These are phyloP conservation scores for Drosophila limbata DNA, from an alignment of 2,888 invertebrate species.

Conservation along the genomic window DNA sequence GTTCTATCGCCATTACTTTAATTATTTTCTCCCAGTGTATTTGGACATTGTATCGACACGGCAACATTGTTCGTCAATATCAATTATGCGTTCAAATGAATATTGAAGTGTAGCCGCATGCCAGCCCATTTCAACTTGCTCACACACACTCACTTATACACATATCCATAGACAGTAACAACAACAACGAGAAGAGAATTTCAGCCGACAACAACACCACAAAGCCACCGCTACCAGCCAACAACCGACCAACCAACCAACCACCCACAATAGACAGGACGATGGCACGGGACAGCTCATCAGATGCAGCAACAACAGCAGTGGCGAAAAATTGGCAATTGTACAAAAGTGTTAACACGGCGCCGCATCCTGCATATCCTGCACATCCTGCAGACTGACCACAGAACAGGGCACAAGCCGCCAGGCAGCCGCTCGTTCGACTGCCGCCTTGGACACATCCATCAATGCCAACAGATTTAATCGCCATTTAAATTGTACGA, in stretches of 20 bases:
- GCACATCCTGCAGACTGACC: conserved; percentile 63
- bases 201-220: conserved; percentile 55
- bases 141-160: conserved; percentile 19
- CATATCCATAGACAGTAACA: conserved; percentile 37
- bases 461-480: conserved; percentile 83
- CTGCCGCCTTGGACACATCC: conserved; percentile 76
- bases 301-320: conserved; percentile 47
- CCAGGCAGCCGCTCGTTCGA: conserved; percentile 18
- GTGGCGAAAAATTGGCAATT: conserved; percentile 73
- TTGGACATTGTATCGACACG: conserved; percentile 60
- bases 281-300: conserved; percentile 53
- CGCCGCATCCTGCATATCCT: conserved; percentile 70
- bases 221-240: conserved; percentile 49
- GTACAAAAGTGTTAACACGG: conserved; percentile 82
- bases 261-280: conserved; percentile 22
- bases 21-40: conserved; percentile 36
- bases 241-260: conserved; percentile 25
- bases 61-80: conserved; percentile 81
- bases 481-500: conserved; percentile 83
- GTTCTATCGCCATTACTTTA: too few relatives aligned
- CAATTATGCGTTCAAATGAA: conserved; percentile 82
- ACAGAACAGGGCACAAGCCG: conserved; percentile 54
- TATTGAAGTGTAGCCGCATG: conserved; percentile 80
- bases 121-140: conserved; percentile 46
- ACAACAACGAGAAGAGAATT: conserved; percentile 16